Conservation (phyloP, 2,113 vertebrate genomes). For the Riparia riparia region DNA sequence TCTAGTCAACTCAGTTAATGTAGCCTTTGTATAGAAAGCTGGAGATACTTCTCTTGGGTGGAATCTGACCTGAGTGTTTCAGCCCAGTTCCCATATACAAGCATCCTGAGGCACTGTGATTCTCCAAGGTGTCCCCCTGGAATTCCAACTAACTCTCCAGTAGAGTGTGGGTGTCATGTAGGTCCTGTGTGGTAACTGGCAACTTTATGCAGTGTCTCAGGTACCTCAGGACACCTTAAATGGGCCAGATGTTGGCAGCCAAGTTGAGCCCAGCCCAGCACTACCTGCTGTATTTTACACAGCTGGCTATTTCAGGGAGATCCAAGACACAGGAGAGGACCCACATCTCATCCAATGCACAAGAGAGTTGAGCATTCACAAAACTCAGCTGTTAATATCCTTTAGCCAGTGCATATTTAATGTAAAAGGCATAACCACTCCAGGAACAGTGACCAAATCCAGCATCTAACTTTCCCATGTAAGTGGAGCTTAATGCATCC, state of each 20-base stretch:
- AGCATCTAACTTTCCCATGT: not conserved
- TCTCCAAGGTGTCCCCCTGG: not conserved
- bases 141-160: not conserved
- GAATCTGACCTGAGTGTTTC: not conserved
- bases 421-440: not conserved
- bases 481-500: constrained; percentile 48
- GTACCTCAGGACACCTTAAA: not conserved
- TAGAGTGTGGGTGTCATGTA: fast-evolving
- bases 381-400: not conserved
- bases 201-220: not conserved
- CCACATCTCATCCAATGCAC: not conserved
- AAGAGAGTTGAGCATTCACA: not conserved
- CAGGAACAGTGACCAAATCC: not conserved
- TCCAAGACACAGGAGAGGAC: not conserved
- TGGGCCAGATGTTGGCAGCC: not conserved
- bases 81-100: not conserved
- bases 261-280: not conserved
- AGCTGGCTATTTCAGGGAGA: not conserved
- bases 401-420: not conserved
- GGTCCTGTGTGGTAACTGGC: not conserved
- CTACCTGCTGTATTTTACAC: not conserved
- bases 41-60: not conserved
- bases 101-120: not conserved
- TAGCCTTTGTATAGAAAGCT: not conserved
- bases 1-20: not conserved